These are phyloP conservation scores for Micropterix aruncella DNA, from an alignment of 2,888 invertebrate genomes.

Conservation along the genomic window DNA sequence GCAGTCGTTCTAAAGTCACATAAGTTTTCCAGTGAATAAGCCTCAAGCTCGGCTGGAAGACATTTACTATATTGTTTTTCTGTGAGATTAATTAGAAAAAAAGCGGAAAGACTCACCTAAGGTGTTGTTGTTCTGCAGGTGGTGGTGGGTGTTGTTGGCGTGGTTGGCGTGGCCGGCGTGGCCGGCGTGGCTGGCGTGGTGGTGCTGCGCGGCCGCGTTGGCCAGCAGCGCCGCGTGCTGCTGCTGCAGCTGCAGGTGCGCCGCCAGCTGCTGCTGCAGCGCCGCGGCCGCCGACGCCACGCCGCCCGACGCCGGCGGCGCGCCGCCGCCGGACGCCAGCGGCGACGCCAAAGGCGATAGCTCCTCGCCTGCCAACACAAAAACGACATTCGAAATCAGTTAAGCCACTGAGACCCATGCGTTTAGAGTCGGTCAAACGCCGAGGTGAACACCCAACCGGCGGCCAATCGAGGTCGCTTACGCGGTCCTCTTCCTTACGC, in stretches of 20 bases:
- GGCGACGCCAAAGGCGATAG: constrained; percentile 25
- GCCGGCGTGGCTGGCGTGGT: constrained; percentile 36
- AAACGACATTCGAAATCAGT: constrained; percentile 10
- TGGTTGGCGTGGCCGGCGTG: no score
- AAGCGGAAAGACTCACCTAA: no score
- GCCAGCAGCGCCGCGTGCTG: constrained; percentile 41
- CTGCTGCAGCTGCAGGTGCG: constrained; percentile 42
- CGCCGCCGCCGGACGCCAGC: constrained; percentile 30
- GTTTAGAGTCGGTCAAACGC: neutral
- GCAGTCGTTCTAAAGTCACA: no score
- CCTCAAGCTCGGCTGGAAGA: no score
- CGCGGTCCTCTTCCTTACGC: no score
- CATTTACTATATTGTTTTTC: no score
- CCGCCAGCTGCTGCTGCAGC: constrained; percentile 45
- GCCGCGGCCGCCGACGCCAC: constrained; percentile 20
- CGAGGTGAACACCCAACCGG: neutral
- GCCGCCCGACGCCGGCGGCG: constrained; percentile 17
- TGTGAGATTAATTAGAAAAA: no score
- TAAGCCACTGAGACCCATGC: constrained; percentile 6
- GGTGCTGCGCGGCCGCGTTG: constrained; percentile 43
- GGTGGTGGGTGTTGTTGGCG: constrained; percentile 24
- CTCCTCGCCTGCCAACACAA: constrained; percentile 35
- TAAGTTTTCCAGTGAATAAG: no score
- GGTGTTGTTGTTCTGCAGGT: constrained; percentile 37
- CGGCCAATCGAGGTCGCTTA: no score